Base-by-base conservation (phyloP, 2,113 vertebrate genomes). In the Leucopternis melanops region DNA sequence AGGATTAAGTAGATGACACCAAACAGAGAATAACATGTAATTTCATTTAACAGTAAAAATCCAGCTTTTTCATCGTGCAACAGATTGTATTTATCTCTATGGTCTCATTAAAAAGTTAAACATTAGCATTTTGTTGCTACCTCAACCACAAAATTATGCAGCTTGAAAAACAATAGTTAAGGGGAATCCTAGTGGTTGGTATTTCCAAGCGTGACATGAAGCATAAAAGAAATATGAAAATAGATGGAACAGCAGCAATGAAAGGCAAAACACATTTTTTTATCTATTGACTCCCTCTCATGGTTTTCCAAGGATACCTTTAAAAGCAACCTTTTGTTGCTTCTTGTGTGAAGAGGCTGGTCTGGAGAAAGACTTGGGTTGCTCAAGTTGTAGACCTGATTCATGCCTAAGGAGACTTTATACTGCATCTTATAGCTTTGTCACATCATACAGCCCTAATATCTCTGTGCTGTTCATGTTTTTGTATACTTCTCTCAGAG, bases 91-190 rank as follows among this genome's bases (percentile, higher is more conserved):
- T 96, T 87, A 87, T 89, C 29, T 92, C 73, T 73, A 31, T n/a
- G 67, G 50, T 63, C 73, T 94, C 92, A 95, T 94, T 78, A 93
- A 95, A 88, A 95, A 85, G 45, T 84, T 86, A 88, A 96, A 91
- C 66, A 90, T 88, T 71, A 92, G 16, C 52, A 87, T 88, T 96
- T 86, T 95, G 34, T 92, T 93, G 54, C 75, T 93, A 96, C 62
- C 42, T 96, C 82, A 95, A 62, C 62, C 82, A 94, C 45, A 92
- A 84, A 88, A 87, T 85, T 61, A 95, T 71, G 32, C 36, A 77
- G 31, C 54, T 86, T 90, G 79, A 92, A 83, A 94, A 88, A 78
- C 13, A 10, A 61, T 73, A 84, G 61, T 88, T 94, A 88, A 82
- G 50, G 65, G 58, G 45, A 84, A 86, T 93, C 75, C 50, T 86